A percentile compares a stretch with the other conserved stretches of the same genome.
Conservation (phyloP, 2,113 vertebrate species). For the Dolichallabes microphthalmus region DNA sequence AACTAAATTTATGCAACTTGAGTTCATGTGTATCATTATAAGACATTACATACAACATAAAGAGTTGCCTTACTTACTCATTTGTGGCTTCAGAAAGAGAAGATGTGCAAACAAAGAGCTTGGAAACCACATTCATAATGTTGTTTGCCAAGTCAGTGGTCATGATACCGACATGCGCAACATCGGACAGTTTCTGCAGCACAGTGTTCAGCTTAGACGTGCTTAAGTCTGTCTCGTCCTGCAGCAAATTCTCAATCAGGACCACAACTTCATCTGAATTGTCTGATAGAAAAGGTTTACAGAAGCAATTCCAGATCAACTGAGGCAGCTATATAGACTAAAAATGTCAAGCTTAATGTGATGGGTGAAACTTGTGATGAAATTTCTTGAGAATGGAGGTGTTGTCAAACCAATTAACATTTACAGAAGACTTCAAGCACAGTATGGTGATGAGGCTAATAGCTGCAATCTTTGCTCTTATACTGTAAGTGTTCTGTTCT, state of each 20-base stretch:
- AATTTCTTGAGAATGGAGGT: no score
- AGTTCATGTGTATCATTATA: background rate
- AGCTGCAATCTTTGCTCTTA: no score
- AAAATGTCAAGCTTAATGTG: background rate
- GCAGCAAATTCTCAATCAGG: slow-evolving; percentile 64
- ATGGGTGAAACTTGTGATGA: no score
- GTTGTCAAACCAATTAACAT: no score
- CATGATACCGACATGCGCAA: slow-evolving; percentile 57
- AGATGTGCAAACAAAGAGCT: slow-evolving; percentile 65
- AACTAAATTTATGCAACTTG: background rate
- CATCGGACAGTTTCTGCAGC: slow-evolving; percentile 67
- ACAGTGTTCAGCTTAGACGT: slow-evolving; percentile 63
- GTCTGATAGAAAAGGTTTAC: slow-evolving; percentile 49
- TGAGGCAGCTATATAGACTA: background rate
- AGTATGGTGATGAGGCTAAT: no score
- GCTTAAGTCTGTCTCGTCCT: slow-evolving; percentile 46
- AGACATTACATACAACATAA: background rate
- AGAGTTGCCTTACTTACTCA: slow-evolving; percentile 56
- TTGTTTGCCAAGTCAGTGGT: slow-evolving; percentile 45
- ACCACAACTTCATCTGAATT: slow-evolving; percentile 67
- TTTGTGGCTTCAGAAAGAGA: slow-evolving; percentile 57
- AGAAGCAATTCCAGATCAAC: background rate
- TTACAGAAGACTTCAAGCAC: no score
- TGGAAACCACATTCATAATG: slow-evolving; percentile 61
- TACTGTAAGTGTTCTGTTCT: no score